These are phyloP conservation scores for Caiman crocodilus DNA, from an alignment of 2,797 vertebrate genomes.

Conservation along the genomic window DNA sequence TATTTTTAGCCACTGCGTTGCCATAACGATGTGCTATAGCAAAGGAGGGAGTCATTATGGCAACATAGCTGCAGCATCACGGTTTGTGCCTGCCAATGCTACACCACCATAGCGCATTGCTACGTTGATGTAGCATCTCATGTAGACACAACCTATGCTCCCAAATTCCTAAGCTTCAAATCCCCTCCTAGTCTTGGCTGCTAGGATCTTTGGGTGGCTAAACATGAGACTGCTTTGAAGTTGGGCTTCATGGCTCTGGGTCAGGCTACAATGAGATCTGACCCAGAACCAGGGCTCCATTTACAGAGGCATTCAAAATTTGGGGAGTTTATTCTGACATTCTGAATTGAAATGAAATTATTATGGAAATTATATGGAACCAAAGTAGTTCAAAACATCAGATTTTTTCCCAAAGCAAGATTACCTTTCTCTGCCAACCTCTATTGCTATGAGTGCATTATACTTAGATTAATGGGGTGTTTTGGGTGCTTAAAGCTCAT, in stretches of 20 bases:
- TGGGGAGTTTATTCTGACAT: too few relatives aligned
- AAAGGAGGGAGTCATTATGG: too few relatives aligned
- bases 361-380: neutral
- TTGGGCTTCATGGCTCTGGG: neutral
- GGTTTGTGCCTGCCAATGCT: too few relatives aligned
- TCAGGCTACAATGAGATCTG: neutral
- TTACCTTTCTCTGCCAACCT: neutral
- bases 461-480: neutral
- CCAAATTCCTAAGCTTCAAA: too few relatives aligned
- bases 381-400: neutral
- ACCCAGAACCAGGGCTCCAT: neutral
- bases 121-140: too few relatives aligned
- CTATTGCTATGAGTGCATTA: neutral
- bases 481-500: neutral
- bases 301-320: neutral
- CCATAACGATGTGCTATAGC: too few relatives aligned
- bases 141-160: too few relatives aligned
- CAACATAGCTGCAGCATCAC: too few relatives aligned
- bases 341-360: neutral
- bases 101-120: too few relatives aligned
- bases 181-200: neutral
- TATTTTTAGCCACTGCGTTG: too few relatives aligned
- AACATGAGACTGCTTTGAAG: neutral
- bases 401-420: neutral
- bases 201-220: neutral